A percentile compares a stretch with the other conserved stretches of the same genome.
phyloP scores from a whole-genome alignment of 2,113 vertebrate species.

The Cyanoramphus novaezelandiae region DNA sequence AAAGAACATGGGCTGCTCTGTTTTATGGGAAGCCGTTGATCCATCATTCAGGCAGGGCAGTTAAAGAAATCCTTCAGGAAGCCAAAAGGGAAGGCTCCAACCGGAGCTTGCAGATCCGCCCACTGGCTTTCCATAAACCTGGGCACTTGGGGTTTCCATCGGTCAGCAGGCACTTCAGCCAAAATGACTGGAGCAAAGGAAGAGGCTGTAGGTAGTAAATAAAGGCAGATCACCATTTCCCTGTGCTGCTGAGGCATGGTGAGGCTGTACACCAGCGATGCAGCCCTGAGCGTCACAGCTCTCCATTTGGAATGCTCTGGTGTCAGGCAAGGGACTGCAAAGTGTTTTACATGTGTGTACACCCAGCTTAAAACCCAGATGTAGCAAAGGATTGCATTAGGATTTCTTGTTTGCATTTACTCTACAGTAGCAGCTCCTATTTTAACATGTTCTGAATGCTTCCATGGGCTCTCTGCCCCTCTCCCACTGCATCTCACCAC shows the following conservation, averaged over 20 bases:
- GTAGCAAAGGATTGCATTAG: accelerated
- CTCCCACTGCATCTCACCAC: neutral
- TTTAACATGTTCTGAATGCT: accelerated
- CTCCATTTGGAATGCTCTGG: accelerated
- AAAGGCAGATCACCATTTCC: neutral
- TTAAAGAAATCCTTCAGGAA: neutral
- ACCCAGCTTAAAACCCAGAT: neutral
- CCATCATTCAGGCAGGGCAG: neutral
- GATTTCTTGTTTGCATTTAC: neutral
- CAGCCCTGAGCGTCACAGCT: neutral
- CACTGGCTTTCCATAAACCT: neutral
- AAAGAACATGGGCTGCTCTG: neutral
- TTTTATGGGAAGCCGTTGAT: neutral
- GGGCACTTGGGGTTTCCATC: neutral
- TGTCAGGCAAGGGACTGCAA: neutral
- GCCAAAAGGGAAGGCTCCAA: neutral
- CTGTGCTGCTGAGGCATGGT: neutral
- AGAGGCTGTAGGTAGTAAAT: neutral
- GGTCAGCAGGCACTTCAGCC: neutral
- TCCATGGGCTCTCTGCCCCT: neutral
- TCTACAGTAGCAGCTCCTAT: neutral
- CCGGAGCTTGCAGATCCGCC: neutral
- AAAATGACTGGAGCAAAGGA: neutral
- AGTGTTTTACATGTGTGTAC: neutral
- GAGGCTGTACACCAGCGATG: accelerated